Percentiles rank a stretch among this genome's conserved stretches.
Evolutionary conservation across 35 echinoderm and acorn worm genomes (phyloP).

Genomic region (Strongylocentrotus purpuratus): DNA sequence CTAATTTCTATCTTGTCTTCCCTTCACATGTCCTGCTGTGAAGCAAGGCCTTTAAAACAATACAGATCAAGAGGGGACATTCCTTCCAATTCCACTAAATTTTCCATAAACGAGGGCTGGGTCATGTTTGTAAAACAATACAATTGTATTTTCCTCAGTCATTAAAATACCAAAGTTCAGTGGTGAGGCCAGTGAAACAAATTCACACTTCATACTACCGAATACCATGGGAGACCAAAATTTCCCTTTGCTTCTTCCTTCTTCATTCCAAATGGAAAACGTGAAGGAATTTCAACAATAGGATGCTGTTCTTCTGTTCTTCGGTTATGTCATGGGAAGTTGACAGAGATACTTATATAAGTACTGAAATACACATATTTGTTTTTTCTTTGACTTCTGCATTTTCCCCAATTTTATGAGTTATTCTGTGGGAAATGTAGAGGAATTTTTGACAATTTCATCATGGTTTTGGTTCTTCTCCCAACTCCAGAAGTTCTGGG

Average conservation of each 20-base stretch:
- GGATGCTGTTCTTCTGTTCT: neutral
- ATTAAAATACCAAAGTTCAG: neutral
- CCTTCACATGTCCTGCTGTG: neutral
- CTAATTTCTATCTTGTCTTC: too few species aligned
- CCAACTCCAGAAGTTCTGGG: too few species aligned
- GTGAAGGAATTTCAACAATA: conserved; percentile 7
- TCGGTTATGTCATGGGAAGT: neutral
- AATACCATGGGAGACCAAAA: neutral
- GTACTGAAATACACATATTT: too few species aligned
- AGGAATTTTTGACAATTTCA: too few species aligned
- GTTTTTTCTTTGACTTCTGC: too few species aligned
- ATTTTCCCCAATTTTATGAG: too few species aligned
- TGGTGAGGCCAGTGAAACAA: neutral
- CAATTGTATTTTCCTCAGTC: neutral
- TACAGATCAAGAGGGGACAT: neutral
- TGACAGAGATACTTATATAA: neutral
- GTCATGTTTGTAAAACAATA: neutral
- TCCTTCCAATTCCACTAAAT: neutral
- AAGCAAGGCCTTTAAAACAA: neutral
- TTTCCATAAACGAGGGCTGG: neutral
- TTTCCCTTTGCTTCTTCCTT: neutral
- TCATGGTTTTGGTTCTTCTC: too few species aligned
- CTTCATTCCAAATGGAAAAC: neutral
- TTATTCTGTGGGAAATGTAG: too few species aligned
- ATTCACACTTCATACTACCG: neutral